Conservation (phyloP, 1,140 invertebrate species). For the Hylaeus anthracinus region DNA sequence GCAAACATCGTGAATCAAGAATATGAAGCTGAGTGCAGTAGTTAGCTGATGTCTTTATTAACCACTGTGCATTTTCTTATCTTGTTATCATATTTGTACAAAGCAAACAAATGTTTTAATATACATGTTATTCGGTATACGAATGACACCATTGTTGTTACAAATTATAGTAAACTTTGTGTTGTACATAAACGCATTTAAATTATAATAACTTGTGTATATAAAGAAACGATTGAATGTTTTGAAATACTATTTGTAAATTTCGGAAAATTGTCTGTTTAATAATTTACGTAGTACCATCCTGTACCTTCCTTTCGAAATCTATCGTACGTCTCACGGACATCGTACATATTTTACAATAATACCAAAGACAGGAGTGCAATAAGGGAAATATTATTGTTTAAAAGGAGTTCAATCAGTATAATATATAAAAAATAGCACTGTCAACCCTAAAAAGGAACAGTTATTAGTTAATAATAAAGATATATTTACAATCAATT, state of each 20-base stretch:
- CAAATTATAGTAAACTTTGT: constrained; percentile 60
- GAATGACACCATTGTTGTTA: constrained; percentile 63
- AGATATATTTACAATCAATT: constrained; percentile 79
- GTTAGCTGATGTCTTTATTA: constrained; percentile 61
- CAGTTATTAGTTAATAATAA: constrained; percentile 78
- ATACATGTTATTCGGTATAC: constrained; percentile 57
- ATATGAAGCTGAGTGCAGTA: constrained; percentile 55
- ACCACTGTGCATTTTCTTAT: constrained; percentile 60
- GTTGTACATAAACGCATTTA: constrained; percentile 57
- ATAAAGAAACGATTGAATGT: constrained; percentile 48
- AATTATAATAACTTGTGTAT: constrained; percentile 57
- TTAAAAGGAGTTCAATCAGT: constrained; percentile 52
- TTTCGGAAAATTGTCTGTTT: constrained; percentile 47
- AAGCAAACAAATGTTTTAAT: constrained; percentile 62
- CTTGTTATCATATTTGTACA: constrained; percentile 58
- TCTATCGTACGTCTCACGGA: constrained; percentile 28
- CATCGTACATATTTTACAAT: constrained; percentile 33
- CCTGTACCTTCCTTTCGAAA: constrained; percentile 41
- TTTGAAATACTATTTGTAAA: constrained; percentile 50
- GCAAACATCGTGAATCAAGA: constrained; percentile 47
- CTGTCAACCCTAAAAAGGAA: constrained; percentile 64
- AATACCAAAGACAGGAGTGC: constrained; percentile 38
- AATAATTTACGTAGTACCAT: constrained; percentile 50
- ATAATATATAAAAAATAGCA: constrained; percentile 63
- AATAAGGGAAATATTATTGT: constrained; percentile 53